Evolutionary conservation across 1,140 invertebrate genomes (phyloP).

Genomic region (Palaemon carinicauda): DNA sequence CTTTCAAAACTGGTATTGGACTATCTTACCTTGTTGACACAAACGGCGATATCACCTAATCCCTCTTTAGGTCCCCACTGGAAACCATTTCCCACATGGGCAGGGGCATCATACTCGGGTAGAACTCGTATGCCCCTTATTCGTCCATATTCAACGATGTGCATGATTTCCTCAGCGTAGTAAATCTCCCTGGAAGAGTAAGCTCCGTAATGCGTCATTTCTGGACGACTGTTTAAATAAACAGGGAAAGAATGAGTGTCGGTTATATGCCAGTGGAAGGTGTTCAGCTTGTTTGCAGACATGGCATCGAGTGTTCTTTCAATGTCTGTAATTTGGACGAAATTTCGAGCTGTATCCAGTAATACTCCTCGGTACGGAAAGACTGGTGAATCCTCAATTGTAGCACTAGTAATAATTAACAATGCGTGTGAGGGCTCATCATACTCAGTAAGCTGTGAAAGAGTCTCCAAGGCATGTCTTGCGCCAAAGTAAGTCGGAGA

Average conservation of each 20-base stretch:
- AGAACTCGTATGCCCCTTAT: constrained; percentile 79
- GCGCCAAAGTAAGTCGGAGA: constrained; percentile 62
- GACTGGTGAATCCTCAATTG: constrained; percentile 46
- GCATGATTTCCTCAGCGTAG: constrained; percentile 73
- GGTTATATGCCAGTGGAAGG: constrained; percentile 90
- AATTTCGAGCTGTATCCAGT: constrained; percentile 64
- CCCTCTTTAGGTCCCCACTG: constrained; percentile 75
- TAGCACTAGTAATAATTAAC: constrained; percentile 41
- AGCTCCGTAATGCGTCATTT: constrained; percentile 77
- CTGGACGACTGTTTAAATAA: constrained; percentile 73
- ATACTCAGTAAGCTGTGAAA: constrained; percentile 61
- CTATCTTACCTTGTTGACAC: constrained; percentile 65
- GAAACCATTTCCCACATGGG: constrained; percentile 89
- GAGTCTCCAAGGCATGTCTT: constrained; percentile 62
- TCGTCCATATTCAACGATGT: constrained; percentile 77
- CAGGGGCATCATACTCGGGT: constrained; percentile 87
- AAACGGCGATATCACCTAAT: constrained; percentile 66
- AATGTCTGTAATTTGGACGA: constrained; percentile 73
- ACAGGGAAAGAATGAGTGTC: constrained; percentile 88
- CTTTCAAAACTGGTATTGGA: neutral
- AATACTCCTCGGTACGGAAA: constrained; percentile 57
- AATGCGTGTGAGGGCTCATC: constrained; percentile 50
- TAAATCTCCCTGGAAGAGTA: constrained; percentile 73
- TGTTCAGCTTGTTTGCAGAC: constrained; percentile 82
- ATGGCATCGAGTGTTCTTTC: constrained; percentile 81